Percentiles rank a stretch among this genome's conserved stretches.
These are phyloP conservation scores for Myotis davidii DNA, from an alignment of 2,113 vertebrate genomes.

Conservation along the genomic window DNA sequence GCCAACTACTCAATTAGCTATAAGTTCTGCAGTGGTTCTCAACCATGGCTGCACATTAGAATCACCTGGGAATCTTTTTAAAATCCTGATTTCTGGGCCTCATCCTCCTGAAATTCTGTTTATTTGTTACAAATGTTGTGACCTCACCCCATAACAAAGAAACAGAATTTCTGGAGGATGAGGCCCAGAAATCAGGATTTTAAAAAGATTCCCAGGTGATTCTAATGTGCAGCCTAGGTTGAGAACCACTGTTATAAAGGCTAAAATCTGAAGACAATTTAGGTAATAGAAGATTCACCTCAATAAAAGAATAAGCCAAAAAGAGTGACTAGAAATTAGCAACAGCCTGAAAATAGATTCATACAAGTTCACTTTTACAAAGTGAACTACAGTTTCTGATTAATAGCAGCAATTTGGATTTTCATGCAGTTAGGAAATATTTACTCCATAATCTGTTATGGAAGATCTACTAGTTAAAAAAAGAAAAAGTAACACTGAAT, in stretches of 20 bases:
- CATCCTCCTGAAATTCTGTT: too few relatives aligned
- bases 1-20: constrained; percentile 39
- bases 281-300: constrained; percentile 24
- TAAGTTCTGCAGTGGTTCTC: neutral
- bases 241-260: neutral
- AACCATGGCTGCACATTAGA: too few relatives aligned
- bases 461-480: constrained; percentile 50
- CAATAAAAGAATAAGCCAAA: constrained; percentile 32
- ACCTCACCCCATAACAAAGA: too few relatives aligned
- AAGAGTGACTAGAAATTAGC: constrained; percentile 24
- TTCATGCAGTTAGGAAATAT: constrained; percentile 37
- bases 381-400: constrained; percentile 38
- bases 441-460: constrained; percentile 42
- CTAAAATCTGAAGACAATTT: constrained; percentile 24
- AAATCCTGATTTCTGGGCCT: too few relatives aligned
- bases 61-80: too few relatives aligned
- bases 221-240: too few relatives aligned
- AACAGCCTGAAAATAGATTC: constrained; percentile 15
- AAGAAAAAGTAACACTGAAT: constrained; percentile 27
- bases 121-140: too few relatives aligned
- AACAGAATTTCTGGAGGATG: too few relatives aligned
- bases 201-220: too few relatives aligned
- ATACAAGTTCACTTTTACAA: neutral
- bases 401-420: constrained; percentile 39
- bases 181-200: too few relatives aligned